These are phyloP conservation scores for Cephalopachus bancanus DNA, from an alignment of 2,797 vertebrate genomes.

Conservation along the genomic window DNA sequence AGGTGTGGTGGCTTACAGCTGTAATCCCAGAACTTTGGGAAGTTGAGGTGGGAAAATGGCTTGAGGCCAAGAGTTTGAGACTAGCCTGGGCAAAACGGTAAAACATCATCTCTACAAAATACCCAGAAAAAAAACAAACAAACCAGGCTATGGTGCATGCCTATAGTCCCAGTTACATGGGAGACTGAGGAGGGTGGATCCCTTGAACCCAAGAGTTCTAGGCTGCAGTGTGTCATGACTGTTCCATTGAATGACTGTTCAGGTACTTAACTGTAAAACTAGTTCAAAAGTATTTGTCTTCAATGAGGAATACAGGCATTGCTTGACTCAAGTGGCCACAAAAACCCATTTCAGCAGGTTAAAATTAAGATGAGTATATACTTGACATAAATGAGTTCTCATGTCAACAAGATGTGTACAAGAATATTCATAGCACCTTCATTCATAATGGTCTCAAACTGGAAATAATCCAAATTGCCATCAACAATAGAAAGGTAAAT, in stretches of 20 bases:
- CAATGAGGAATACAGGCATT: background rate
- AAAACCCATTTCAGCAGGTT: slow-evolving; percentile 45
- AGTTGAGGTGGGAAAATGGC: no score
- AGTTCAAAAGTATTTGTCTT: background rate
- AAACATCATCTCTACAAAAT: no score
- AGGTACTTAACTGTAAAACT: background rate
- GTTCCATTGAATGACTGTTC: background rate
- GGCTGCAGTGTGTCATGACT: no score
- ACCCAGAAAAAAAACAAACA: no score
- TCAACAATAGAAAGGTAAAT: background rate
- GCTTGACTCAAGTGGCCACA: background rate
- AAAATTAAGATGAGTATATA: background rate
- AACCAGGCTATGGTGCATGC: no score
- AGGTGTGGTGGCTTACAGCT: no score
- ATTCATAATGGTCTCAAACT: background rate
- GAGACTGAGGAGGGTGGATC: no score
- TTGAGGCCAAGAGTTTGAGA: no score
- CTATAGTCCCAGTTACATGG: no score
- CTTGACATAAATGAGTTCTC: background rate
- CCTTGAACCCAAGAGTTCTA: no score
- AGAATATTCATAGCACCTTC: background rate
- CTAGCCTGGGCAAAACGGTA: no score
- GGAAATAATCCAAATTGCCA: background rate
- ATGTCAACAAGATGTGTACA: background rate
- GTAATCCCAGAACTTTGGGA: no score